These are phyloP conservation scores for Kryptolebias ocellatus DNA, from an alignment of 2,797 vertebrate genomes.

Conservation along the genomic window DNA sequence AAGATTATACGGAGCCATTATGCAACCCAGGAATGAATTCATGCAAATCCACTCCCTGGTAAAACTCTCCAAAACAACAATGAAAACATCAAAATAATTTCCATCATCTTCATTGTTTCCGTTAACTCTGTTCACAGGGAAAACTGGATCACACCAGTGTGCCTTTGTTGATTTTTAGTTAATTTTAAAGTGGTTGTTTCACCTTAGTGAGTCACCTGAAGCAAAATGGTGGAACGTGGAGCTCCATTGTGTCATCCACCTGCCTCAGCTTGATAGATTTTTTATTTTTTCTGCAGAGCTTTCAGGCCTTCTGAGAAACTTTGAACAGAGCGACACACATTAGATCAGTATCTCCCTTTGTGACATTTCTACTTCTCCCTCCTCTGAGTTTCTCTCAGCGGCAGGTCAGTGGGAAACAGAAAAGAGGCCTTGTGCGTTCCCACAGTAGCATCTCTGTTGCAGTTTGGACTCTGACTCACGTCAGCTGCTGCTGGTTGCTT, in stretches of 20 bases:
- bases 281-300: constrained; percentile 4
- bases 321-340: constrained; percentile 50
- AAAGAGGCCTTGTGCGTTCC: constrained; percentile 59
- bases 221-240: not conserved
- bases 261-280: constrained; percentile 32
- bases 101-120: not conserved
- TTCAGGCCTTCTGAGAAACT: constrained; percentile 24
- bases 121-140: not conserved
- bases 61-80: constrained; percentile 2
- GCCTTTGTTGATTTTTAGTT: not conserved
- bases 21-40: not conserved
- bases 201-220: not conserved
- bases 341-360: constrained; percentile 27
- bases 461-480: constrained; percentile 53
- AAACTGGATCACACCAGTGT: not conserved
- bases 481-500: constrained; percentile 28
- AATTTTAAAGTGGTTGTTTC: not conserved
- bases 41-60: not conserved
- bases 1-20: constrained; percentile 7
- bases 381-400: constrained; percentile 49
- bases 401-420: constrained; percentile 51
- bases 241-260: constrained; percentile 25
- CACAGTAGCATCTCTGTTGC: constrained; percentile 69
- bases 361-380: constrained; percentile 25
- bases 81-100: not conserved